Percentiles rank a stretch among this genome's conserved stretches.
Evolutionary conservation across 2,888 invertebrate genomes (phyloP).

Genomic region (Idaea dimidiata): DNA sequence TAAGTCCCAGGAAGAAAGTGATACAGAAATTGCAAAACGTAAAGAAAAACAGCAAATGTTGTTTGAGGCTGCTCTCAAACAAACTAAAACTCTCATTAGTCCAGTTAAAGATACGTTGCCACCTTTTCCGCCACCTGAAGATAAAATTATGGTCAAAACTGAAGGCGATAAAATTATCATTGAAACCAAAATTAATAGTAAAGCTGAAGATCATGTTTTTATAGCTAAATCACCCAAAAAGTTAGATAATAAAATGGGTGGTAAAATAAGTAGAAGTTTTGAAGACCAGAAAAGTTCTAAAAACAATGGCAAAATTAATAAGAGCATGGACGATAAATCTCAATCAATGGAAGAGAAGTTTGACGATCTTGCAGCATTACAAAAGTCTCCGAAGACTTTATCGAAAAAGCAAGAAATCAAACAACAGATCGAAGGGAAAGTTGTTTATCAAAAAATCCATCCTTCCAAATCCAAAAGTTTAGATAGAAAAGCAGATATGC

Average conservation of each 20-base stretch:
- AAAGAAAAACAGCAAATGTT: slow-evolving; percentile 88
- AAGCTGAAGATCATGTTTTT: slow-evolving; percentile 87
- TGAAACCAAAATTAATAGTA: slow-evolving; percentile 87
- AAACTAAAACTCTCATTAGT: slow-evolving; percentile 86
- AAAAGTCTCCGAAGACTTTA: slow-evolving; percentile 81
- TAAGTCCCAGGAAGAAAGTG: slow-evolving; percentile 87
- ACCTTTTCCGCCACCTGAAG: slow-evolving; percentile 86
- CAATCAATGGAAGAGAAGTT: slow-evolving; percentile 83
- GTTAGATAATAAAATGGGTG: slow-evolving; percentile 81
- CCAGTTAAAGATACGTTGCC: slow-evolving; percentile 87
- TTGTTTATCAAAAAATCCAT: slow-evolving; percentile 80
- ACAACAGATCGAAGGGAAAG: slow-evolving; percentile 83
- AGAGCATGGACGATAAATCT: slow-evolving; percentile 83
- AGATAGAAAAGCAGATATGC: slow-evolving; percentile 82
- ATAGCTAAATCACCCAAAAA: slow-evolving; percentile 88
- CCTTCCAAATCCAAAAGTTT: slow-evolving; percentile 84
- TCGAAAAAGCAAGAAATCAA: slow-evolving; percentile 82
- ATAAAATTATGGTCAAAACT: slow-evolving; percentile 86
- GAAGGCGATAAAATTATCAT: slow-evolving; percentile 86
- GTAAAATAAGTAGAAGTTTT: slow-evolving; percentile 82
- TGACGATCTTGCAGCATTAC: slow-evolving; percentile 77
- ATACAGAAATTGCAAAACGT: slow-evolving; percentile 85
- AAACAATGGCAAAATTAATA: slow-evolving; percentile 79
- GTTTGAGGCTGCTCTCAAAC: slow-evolving; percentile 88
- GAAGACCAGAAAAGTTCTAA: slow-evolving; percentile 81